Conservation (phyloP, 2,113 vertebrate genomes). For the Psephotus haematonotus region DNA sequence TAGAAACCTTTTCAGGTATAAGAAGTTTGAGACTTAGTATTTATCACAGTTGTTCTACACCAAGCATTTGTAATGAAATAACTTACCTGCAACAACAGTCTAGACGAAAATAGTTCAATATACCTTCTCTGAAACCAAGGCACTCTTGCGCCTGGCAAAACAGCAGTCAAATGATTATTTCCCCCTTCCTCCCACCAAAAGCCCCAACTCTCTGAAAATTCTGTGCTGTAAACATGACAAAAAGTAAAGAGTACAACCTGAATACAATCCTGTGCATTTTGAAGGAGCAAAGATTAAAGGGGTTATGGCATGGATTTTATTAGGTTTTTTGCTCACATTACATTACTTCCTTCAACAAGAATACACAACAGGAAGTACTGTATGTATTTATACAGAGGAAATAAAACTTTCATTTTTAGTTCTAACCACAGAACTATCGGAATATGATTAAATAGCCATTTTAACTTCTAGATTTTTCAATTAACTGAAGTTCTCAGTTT, state of each 20-base stretch:
- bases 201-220: neutral
- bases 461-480: neutral
- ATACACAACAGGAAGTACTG: neutral
- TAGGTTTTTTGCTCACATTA: neutral
- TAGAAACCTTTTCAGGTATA: constrained; percentile 78
- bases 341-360: neutral
- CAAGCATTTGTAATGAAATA: neutral
- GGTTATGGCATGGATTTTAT: neutral
- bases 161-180: neutral
- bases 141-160: neutral
- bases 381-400: neutral
- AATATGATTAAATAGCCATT: neutral
- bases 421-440: neutral
- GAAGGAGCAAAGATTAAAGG: neutral
- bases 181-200: neutral
- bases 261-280: neutral
- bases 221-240: neutral
- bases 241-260: neutral
- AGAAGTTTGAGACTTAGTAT: neutral
- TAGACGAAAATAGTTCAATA: neutral
- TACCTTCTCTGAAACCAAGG: neutral
- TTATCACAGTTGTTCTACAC: neutral
- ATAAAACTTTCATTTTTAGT: neutral
- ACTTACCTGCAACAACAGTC: neutral
- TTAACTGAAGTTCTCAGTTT: neutral